Evolutionary conservation across 37 sponge, comb jelly and placozoan genomes (phyloP), one percentile per base, ranked within the genome.

Genomic region (Tethya wilhelma): DNA sequence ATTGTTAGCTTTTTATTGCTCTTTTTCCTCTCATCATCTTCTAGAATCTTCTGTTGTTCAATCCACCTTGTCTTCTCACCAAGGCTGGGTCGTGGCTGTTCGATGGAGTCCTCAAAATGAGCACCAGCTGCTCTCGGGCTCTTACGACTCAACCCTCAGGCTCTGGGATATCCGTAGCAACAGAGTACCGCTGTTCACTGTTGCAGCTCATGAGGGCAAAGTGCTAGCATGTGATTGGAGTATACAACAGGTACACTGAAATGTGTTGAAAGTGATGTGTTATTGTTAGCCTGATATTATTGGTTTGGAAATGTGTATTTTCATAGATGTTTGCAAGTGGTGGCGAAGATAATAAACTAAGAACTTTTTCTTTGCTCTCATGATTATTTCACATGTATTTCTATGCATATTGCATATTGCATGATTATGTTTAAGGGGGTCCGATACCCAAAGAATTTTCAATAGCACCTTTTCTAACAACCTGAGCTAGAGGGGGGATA

Each of bases 121-220:
- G 28, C 80, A 97, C 59, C 95, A 97, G 62, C 82, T 97, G 22
- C 86, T 89, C 34, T 91, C 94, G 7, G 93, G 88, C 25, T 94
- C 90, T 37, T 97, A 91, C 66, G 97, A 97, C 73, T 56, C 79
- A 68, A 87, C 93, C 59, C 38, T 90, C 55, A 88, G 78, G 46
- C 71, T 89, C 23, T 97, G 97, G 95, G 97, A 97, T 75, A 91
- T 42, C 4, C 71, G 97, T 36, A 96, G 91, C 63, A 53, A 79
- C 58, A 90, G 78, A 56, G 42, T 67, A 7, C 97, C 97, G 4
- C 80, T 96, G 22, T 91, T 81, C 83, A 74, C 89, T 36, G 73
- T 96, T 38, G 38, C 75, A 17, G 92, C 87, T 19, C 97, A 96
- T 44, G 79, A 86, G 46, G 95, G 84, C 31, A 96, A 96, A 60